phyloP scores from a whole-genome alignment of 1,140 invertebrate genomes.

The Drosophila pseudoobscura region DNA sequence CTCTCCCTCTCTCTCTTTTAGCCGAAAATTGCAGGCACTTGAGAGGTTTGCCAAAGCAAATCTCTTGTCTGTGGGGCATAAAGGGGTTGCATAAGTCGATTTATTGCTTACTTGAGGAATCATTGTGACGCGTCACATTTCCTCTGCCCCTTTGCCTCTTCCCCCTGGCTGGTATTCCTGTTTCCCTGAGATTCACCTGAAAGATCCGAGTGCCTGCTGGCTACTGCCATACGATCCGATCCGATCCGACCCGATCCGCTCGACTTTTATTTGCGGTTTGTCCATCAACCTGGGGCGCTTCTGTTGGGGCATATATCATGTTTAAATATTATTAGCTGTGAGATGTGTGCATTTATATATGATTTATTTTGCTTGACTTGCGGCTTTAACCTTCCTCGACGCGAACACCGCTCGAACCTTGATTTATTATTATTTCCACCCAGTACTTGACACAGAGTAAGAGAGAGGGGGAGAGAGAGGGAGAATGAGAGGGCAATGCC shows the following conservation, averaged over 20 bases:
- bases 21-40: constrained; percentile 26
- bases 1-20: not conserved
- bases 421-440: constrained; percentile 31
- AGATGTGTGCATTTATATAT: constrained; percentile 28
- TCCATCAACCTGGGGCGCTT: constrained; percentile 18
- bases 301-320: constrained; percentile 31
- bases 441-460: constrained; percentile 30
- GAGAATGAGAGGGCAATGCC: constrained; percentile 1
- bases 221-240: constrained; percentile 34
- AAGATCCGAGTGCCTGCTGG: too few relatives aligned
- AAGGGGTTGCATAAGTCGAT: constrained; percentile 55
- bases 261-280: constrained; percentile 51
- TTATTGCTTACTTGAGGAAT: constrained; percentile 34
- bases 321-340: constrained; percentile 37
- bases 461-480: too few relatives aligned
- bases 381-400: constrained; percentile 27
- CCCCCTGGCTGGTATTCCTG: not conserved
- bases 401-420: constrained; percentile 32
- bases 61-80: constrained; percentile 31
- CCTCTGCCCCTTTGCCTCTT: not conserved
- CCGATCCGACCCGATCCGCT: constrained; percentile 12
- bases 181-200: too few relatives aligned
- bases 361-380: constrained; percentile 17
- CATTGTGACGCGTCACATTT: constrained; percentile 35
- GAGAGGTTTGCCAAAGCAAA: constrained; percentile 17